Conservation (phyloP, 35 echinoderm and acorn worm species). For the Eucidaris tribuloides region DNA sequence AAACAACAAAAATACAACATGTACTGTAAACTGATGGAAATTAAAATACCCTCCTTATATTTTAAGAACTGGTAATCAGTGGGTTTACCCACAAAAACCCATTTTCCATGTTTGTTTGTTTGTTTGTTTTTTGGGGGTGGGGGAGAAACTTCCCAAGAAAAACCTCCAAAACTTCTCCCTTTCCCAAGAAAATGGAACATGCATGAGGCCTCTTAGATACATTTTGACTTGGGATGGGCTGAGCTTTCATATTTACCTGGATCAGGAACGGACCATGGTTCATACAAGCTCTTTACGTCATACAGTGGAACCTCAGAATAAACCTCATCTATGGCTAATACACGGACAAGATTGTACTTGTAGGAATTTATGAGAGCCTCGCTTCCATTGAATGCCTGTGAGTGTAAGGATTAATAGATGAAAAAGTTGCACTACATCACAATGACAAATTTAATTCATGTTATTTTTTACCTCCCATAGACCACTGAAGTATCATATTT, state of each 20-base stretch:
- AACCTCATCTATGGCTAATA: slow-evolving; percentile 51
- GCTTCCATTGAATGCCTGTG: slow-evolving; percentile 63
- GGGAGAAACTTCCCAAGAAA: not conserved
- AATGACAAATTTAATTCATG: too few species aligned
- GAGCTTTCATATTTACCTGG: slow-evolving; percentile 44
- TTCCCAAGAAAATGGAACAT: not conserved
- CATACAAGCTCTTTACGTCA: slow-evolving; percentile 45
- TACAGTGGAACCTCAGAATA: slow-evolving; percentile 29
- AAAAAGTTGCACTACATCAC: too few species aligned
- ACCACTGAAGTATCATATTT: too few species aligned
- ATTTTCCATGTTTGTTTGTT: too few species aligned
- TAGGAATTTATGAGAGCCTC: slow-evolving; percentile 49
- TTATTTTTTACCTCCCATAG: too few species aligned
- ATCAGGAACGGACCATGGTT: slow-evolving; percentile 49
- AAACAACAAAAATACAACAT: too few species aligned
- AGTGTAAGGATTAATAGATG: too few species aligned
- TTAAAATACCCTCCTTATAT: too few species aligned
- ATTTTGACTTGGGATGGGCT: not conserved
- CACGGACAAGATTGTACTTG: slow-evolving; percentile 61
- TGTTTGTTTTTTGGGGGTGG: too few species aligned
- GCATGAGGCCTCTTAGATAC: not conserved
- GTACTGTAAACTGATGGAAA: too few species aligned
- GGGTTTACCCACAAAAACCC: too few species aligned
- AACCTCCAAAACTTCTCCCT: not conserved
- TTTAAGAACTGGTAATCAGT: too few species aligned